Percentiles rank a stretch among this genome's conserved stretches.
These are phyloP conservation scores for Yponomeuta plumbellus DNA, from an alignment of 2,888 invertebrate genomes.

Conservation along the genomic window DNA sequence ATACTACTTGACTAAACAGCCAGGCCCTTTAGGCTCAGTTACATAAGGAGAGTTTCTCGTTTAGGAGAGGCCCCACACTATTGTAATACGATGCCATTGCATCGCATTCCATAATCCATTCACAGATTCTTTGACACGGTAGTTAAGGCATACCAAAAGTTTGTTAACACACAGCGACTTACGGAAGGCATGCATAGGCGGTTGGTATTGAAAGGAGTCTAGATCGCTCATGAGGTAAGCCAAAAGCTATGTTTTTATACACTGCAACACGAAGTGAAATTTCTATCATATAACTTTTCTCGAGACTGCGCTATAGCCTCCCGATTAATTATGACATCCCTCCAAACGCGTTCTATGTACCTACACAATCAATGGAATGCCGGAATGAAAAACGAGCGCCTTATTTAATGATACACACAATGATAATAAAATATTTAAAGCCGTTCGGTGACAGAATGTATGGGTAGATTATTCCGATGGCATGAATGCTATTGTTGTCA, in stretches of 20 bases:
- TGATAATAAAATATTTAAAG: slow-evolving; percentile 14
- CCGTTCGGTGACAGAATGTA: slow-evolving; percentile 10
- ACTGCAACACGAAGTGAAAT: too few relatives aligned
- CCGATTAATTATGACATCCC: slow-evolving; percentile 20
- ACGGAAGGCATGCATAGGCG: too few relatives aligned
- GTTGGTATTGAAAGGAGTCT: too few relatives aligned
- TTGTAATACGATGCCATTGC: not conserved
- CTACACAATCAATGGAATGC: slow-evolving; percentile 14
- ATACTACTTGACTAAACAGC: slow-evolving; percentile 14
- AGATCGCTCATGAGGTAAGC: too few relatives aligned
- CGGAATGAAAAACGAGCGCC: slow-evolving; percentile 10
- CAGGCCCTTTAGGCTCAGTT: not conserved
- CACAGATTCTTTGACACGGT: too few relatives aligned
- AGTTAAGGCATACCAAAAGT: too few relatives aligned
- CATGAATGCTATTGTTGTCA: not conserved
- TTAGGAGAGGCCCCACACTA: not conserved
- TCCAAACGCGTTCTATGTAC: not conserved
- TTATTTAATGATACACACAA: slow-evolving; percentile 3
- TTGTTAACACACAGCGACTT: too few relatives aligned
- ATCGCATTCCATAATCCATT: too few relatives aligned
- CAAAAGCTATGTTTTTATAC: too few relatives aligned
- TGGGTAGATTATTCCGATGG: not conserved
- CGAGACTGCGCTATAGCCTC: not conserved
- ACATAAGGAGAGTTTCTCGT: not conserved
- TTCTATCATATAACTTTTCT: too few relatives aligned